These are phyloP conservation scores for Zosterops pallidus DNA, from an alignment of 2,113 vertebrate genomes.

Conservation along the genomic window DNA sequence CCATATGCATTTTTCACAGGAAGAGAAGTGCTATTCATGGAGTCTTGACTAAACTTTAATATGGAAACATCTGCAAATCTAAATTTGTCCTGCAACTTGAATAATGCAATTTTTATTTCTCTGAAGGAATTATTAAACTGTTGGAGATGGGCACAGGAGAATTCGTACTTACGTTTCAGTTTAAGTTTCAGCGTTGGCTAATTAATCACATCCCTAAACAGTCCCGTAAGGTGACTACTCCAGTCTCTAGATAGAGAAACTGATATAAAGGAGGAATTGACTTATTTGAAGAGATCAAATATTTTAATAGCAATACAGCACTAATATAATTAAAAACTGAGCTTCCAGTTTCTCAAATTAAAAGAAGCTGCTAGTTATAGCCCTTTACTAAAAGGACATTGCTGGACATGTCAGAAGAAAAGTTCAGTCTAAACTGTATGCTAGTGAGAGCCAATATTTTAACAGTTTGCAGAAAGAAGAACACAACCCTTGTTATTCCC, in stretches of 20 bases:
- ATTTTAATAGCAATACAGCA: neutral
- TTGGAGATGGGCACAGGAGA: neutral
- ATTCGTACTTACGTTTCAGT: neutral
- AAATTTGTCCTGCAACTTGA: neutral
- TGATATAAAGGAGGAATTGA: neutral
- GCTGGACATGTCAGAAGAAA: neutral
- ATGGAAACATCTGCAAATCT: neutral
- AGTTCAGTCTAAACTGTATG: neutral
- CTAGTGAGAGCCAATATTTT: neutral
- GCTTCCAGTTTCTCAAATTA: neutral
- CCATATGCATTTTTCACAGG: neutral
- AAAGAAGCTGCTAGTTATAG: neutral
- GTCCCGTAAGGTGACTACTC: neutral
- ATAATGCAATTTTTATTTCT: constrained; percentile 10
- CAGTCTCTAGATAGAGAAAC: neutral
- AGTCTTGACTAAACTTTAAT: neutral
- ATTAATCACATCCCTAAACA: constrained; percentile 1
- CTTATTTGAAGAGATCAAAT: neutral
- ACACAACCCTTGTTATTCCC: neutral
- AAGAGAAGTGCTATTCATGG: neutral
- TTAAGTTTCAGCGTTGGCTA: neutral
- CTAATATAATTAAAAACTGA: neutral
- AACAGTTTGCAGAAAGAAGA: neutral
- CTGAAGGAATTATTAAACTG: neutral
- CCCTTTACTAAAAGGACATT: neutral